Percentiles rank a stretch among this genome's conserved stretches.
Conservation (phyloP, 1,140 invertebrate species). For the Doryteuthis pealeii region DNA sequence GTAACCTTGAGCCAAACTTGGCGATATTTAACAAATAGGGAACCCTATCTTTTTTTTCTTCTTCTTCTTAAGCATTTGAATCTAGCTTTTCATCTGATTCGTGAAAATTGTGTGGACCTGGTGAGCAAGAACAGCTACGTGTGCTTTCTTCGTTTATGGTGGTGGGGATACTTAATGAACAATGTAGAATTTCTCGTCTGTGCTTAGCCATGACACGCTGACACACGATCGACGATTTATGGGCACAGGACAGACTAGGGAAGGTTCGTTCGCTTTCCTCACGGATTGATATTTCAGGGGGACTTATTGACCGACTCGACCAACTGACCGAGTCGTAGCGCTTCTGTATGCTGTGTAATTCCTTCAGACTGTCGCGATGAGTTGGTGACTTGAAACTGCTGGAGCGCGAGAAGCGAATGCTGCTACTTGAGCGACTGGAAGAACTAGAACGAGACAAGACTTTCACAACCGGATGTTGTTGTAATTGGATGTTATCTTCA, state of each 20-base stretch:
- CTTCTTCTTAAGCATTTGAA: not conserved
- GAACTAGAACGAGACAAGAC: slow-evolving; percentile 14
- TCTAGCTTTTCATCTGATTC: not conserved
- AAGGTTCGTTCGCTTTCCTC: slow-evolving; percentile 10
- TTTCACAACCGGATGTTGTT: slow-evolving; percentile 20
- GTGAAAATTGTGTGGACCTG: not conserved
- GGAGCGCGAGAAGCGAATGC: slow-evolving; percentile 35
- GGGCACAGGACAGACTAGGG: not conserved
- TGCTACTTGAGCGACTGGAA: slow-evolving; percentile 25
- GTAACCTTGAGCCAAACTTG: too few relatives aligned
- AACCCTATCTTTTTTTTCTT: not conserved
- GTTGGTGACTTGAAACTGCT: slow-evolving; percentile 25
- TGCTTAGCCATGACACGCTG: slow-evolving; percentile 18
- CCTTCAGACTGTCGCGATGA: slow-evolving; percentile 14
- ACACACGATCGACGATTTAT: not conserved
- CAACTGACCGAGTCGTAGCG: slow-evolving; percentile 19
- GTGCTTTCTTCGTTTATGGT: slow-evolving; percentile 48
- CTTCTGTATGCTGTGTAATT: slow-evolving; percentile 3
- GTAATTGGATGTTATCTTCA: slow-evolving; percentile 20
- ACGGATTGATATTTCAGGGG: slow-evolving; percentile 18
- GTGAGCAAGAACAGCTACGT: slow-evolving; percentile 7
- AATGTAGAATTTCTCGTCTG: slow-evolving; percentile 34
- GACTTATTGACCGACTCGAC: slow-evolving; percentile 17
- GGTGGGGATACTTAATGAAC: slow-evolving; percentile 40
- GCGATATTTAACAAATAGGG: not conserved